Evolutionary conservation across 1,140 invertebrate genomes (phyloP).

Genomic region (Archivesica marissinica): DNA sequence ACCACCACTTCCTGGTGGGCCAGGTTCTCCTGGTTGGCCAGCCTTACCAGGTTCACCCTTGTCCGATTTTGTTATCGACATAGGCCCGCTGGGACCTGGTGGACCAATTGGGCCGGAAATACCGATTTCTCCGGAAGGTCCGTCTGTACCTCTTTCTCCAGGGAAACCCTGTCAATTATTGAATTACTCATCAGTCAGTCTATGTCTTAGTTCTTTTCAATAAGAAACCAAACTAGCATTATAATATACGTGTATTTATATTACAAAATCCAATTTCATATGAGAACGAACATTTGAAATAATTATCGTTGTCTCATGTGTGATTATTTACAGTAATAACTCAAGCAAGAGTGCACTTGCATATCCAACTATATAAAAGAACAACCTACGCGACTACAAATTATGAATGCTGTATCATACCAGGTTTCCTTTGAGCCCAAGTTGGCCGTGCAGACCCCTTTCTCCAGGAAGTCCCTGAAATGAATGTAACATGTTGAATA

Average conservation of each 20-base stretch:
- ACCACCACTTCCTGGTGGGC: conserved; percentile 67
- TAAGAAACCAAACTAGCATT: too few species aligned
- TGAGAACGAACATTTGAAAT: too few species aligned
- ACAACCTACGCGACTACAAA: too few species aligned
- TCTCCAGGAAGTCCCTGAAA: conserved; percentile 71
- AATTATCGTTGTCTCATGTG: too few species aligned
- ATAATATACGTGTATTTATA: too few species aligned
- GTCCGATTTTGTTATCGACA: background rate
- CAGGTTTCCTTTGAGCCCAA: conserved; percentile 61
- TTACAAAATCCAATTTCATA: too few species aligned
- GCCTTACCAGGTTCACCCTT: conserved; percentile 62
- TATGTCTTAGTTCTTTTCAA: too few species aligned
- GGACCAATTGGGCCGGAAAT: conserved; percentile 66
- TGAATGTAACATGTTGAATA: background rate
- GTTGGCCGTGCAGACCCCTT: conserved; percentile 57
- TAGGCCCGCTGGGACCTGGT: conserved; percentile 70
- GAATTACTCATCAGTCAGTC: too few species aligned
- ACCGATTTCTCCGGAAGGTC: conserved; percentile 48
- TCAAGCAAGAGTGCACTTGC: too few species aligned
- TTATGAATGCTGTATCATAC: too few species aligned
- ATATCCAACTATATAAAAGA: too few species aligned
- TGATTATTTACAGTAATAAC: too few species aligned
- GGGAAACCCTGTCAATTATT: conserved; percentile 53
- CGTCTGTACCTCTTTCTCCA: conserved; percentile 45
- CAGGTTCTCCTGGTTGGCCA: conserved; percentile 70